Evolutionary conservation across 2,888 invertebrate genomes (phyloP), one percentile per base, ranked within the genome.

Genomic region (Abscondita cerata): DNA sequence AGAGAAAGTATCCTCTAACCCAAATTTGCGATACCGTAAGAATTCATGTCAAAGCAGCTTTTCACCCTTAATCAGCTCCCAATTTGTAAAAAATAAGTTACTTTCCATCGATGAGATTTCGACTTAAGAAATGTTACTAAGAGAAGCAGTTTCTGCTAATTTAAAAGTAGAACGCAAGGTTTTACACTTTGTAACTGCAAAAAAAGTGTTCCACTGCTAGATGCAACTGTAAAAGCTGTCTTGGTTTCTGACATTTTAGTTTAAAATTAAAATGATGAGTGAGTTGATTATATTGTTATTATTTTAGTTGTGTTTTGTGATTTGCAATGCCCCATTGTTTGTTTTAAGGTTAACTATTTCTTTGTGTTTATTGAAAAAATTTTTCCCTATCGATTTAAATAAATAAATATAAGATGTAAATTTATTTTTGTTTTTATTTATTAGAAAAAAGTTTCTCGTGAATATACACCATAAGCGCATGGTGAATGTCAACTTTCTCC

Each of bases 21-120:
- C 62, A 69, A 67, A 64, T 67, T 65, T 60, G 62, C 60, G 68
- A 67, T 59, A 69, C 51, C 57, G 66, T 69, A 61, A 57, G 66
- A 63, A 63, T 67, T 52, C 59, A 68, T 4, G 65, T 36, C 36
- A 5, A 41, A 41, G 4, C 41, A 41, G 15, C 41, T 2, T 41
- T 41, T 15, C 16, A 13, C 41, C 15, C 41, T 13, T 16, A 41
- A 41, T 41, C 41, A 16, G 41, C 15, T 41, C 6, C 4, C 25
- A 25, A 25, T 25, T 25, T 25, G 25, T 25, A 25, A 25, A 25
- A 6, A 25, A 25, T n/a, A 36, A 36, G 36, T 36, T 36, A 36
- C 36, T 36, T 36, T 36, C 3, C 36, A 36, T 9, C 2, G 36
- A 36, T 36, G 25, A 25, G 25, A 25, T 25, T 25, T 25, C 25